phyloP scores from a whole-genome alignment of 2,113 vertebrate species.

The Chaenogobius annularis region DNA sequence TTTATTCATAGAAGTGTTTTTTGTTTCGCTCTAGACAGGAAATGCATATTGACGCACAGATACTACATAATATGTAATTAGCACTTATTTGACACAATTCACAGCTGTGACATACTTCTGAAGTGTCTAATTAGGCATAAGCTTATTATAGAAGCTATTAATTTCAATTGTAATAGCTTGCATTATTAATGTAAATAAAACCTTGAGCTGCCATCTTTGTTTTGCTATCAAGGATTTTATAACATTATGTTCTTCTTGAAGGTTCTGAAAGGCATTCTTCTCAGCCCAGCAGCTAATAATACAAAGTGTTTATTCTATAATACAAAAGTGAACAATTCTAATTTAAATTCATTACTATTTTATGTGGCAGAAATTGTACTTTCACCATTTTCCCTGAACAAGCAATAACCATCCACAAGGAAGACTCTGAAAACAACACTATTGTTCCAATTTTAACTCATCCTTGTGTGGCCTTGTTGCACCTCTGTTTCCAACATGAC shows the following conservation, averaged over 20 bases:
- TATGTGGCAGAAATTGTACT: neutral
- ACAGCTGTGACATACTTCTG: neutral
- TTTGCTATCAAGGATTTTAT: neutral
- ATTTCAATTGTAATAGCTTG: neutral
- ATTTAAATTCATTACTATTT: too few relatives aligned
- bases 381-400: neutral
- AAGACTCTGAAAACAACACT: neutral
- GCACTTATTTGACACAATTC: neutral
- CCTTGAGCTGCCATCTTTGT: neutral
- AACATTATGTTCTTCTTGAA: neutral
- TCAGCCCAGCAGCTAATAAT: neutral
- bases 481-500: neutral
- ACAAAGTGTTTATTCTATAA: neutral
- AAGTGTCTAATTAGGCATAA: neutral
- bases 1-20: neutral
- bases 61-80: neutral
- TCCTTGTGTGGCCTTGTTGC: neutral
- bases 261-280: neutral
- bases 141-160: slow-evolving; percentile 1
- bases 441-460: neutral
- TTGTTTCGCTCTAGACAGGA: neutral
- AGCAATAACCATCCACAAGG: neutral
- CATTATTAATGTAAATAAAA: neutral
- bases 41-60: neutral
- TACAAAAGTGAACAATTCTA: too few relatives aligned